phyloP scores from a whole-genome alignment of 2,888 invertebrate species.

The Smittia sp. region DNA sequence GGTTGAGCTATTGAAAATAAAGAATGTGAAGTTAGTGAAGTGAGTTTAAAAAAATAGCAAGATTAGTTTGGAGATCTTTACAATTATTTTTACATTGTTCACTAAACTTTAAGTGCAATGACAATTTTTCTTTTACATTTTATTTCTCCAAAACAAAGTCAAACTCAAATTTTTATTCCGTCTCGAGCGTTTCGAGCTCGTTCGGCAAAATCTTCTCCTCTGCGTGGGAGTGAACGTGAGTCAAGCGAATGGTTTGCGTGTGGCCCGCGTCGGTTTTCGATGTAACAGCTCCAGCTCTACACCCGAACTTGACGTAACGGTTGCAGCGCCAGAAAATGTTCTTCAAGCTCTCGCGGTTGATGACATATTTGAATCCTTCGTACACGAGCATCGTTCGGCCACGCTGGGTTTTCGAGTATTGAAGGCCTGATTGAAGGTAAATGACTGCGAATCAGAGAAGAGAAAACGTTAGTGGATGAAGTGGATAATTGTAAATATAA shows the following conservation, averaged over 20 bases:
- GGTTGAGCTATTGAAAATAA: neutral
- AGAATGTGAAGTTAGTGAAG: neutral
- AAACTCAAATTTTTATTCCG: neutral
- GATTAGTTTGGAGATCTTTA: too few species aligned
- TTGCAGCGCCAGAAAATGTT: slow-evolving; percentile 54
- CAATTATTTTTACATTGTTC: too few species aligned
- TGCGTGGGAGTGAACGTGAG: slow-evolving; percentile 25
- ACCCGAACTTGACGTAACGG: slow-evolving; percentile 46
- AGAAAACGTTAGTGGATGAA: neutral
- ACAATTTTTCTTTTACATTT: too few species aligned
- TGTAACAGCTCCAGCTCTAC: slow-evolving; percentile 35
- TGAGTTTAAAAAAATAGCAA: too few species aligned
- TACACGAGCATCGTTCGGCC: slow-evolving; percentile 53
- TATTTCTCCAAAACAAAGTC: neutral
- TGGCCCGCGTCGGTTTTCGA: neutral
- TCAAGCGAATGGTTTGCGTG: slow-evolving; percentile 25
- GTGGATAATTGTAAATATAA: neutral
- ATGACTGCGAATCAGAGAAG: neutral
- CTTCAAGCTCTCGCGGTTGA: slow-evolving; percentile 53
- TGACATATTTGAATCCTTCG: slow-evolving; percentile 53
- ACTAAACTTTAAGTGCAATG: too few species aligned
- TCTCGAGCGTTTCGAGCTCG: neutral
- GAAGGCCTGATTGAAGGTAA: slow-evolving; percentile 41
- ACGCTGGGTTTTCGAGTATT: slow-evolving; percentile 53
- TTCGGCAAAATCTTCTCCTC: slow-evolving; percentile 2